Base-by-base conservation (phyloP, 2,888 invertebrate species). In the Pycnomerus fuliginosus region DNA sequence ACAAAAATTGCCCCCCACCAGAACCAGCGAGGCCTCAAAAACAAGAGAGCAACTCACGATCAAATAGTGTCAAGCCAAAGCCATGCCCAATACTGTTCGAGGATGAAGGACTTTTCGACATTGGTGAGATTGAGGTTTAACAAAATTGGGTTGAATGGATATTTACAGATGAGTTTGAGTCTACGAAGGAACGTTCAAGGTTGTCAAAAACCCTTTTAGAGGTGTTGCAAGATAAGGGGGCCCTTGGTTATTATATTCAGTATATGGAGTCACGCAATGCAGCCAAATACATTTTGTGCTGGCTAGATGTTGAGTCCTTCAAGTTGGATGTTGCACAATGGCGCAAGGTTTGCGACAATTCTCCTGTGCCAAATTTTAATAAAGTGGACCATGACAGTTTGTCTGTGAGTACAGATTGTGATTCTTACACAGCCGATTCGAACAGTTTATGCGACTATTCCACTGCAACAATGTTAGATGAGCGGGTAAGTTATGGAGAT, bases 181-280 rank as follows among this genome's bases (percentile, higher is more conserved):
- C 51, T 3, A 48, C 53, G 2, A 47, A 42, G 12, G 58, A 55
- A 16, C 50, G 48, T 11, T 85, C 85, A 1, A 79, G 83, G 42
- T 74, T 93, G 36, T 86, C 88, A 2, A 82, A 88, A 73, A 84
- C 80, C 35, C 74, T 94, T 45, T 73, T 77, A 44, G 87, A 92
- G 61, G 82, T 90, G 52, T 75, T 95, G 10, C 72, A 78, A 15
- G 90, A 91, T 70, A 87, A 87, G 66, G 83, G 83, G 65, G 88
- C 88, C 40, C 74, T 93, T 15, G 84, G 84, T 30, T 89, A 90
- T 71, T 90, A 94, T 68, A 80, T 90, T 39, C 89, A 91, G 62
- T 95, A 83, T 70, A 81, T 95, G 80, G 90, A 92, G 62, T 76
- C 82, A n/a, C 78, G 82, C 52, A 82, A 82, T 42, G 80, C 82